These are phyloP conservation scores for Ichneumon xanthorius DNA, from an alignment of 2,888 invertebrate species.

Conservation along the genomic window DNA sequence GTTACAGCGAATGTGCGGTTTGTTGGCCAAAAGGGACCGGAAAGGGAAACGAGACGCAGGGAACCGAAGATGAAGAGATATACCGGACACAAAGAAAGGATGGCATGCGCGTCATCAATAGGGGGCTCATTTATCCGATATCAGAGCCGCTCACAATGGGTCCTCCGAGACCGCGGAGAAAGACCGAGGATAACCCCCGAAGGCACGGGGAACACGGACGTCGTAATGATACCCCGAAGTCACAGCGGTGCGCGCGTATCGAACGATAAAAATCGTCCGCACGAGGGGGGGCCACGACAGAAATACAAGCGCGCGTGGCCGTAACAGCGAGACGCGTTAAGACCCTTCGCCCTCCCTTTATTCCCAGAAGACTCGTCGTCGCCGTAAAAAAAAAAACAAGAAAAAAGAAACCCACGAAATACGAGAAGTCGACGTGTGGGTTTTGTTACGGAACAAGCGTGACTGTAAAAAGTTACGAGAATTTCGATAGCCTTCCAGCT, in stretches of 20 bases:
- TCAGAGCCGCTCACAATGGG: slow-evolving; percentile 41
- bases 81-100: slow-evolving; percentile 9
- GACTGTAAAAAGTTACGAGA: too few species aligned
- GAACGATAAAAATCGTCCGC: slow-evolving; percentile 60
- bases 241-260: slow-evolving; percentile 3
- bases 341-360: not conserved
- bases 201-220: too few species aligned
- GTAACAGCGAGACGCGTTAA: slow-evolving; percentile 34
- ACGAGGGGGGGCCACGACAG: not conserved
- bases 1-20: slow-evolving; percentile 4
- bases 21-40: not conserved
- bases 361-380: not conserved
- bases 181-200: slow-evolving; percentile 1
- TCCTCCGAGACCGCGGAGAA: slow-evolving; percentile 42
- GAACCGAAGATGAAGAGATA: slow-evolving; percentile 1
- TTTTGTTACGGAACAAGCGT: too few species aligned
- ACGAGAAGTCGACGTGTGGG: too few species aligned
- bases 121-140: slow-evolving; percentile 42
- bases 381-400: too few species aligned
- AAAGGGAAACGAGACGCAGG: not conserved
- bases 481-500: too few species aligned
- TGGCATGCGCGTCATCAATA: not conserved
- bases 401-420: too few species aligned
- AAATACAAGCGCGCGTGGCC: not conserved
- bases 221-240: slow-evolving; percentile 52